Evolutionary conservation across 1,140 invertebrate species (phyloP), one percentile per base, ranked within the genome.

Genomic region (Drosophila repletoides): DNA sequence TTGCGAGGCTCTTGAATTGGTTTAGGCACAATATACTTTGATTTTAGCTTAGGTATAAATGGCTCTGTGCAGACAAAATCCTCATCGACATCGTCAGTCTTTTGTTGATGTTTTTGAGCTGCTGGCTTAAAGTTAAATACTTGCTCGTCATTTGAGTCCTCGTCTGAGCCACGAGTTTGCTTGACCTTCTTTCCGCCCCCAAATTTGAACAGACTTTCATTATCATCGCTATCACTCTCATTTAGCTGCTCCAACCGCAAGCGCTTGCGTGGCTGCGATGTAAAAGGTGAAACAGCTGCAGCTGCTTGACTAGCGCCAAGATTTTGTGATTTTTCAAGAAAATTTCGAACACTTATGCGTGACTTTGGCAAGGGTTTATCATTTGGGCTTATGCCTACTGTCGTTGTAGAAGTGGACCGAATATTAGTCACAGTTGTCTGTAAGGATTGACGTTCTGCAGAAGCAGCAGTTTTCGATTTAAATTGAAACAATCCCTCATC

Each of bases 191-290:
- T 86, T 40, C 17, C 66, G 31, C 49, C 40, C 1, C 10, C 56
- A 74, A 86, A 89, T 1, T 86, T 60, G 5, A 89, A 89, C 0
- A 75, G 22, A 46, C 87, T 63, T 0, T 87, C 86, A 7, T 70
- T 38, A 10, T 88, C 77, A 22, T 76, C 81, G 49, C 71, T 77
- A 40, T 88, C 75, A 15, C 69, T 74, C 17, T 84, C 76, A 10
- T 63, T 63, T 1, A 84, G 24, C 1, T 33, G 26, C 7, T 75
- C 40, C 5, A 88, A 15, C 0, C 58, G 63, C 4, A 64, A 14
- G 22, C 84, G 77, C 41, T 88, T 88, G 1, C 58, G 72, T 0
- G 76, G 21, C 3, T 69, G 64, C 2, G 41, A 41, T 21, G 46
- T 2, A 3, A 22, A 17, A 1, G 52, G n/a, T 7, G 38, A 4